phyloP scores from a whole-genome alignment of 2,888 invertebrate genomes.

The Exocentrus adspersus region DNA sequence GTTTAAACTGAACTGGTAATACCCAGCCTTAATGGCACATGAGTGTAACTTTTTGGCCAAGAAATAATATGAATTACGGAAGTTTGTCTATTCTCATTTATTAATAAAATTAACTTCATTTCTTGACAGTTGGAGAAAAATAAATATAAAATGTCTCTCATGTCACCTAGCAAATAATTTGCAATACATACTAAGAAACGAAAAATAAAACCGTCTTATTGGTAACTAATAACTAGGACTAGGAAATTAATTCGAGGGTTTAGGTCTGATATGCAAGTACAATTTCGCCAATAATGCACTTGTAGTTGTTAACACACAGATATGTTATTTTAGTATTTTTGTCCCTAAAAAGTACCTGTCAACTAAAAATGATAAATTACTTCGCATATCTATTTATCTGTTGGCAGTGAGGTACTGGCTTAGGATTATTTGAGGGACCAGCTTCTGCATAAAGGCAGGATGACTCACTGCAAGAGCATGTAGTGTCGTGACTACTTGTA shows the following conservation, averaged over 20 bases:
- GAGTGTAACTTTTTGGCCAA: no score
- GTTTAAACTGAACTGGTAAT: not conserved
- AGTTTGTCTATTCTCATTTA: no score
- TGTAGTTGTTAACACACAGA: slow-evolving; percentile 31
- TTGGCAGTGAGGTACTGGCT: slow-evolving; percentile 52
- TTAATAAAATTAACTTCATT: no score
- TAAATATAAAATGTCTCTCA: slow-evolving; percentile 13
- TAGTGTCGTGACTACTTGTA: slow-evolving; percentile 67
- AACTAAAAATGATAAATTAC: slow-evolving; percentile 27
- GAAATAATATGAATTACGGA: no score
- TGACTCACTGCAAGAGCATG: slow-evolving; percentile 73
- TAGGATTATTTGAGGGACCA: slow-evolving; percentile 58
- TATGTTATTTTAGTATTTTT: slow-evolving; percentile 31
- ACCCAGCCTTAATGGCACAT: no score
- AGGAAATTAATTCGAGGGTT: slow-evolving; percentile 39
- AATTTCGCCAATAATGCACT: slow-evolving; percentile 28
- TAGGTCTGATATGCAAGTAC: slow-evolving; percentile 43
- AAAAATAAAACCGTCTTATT: slow-evolving; percentile 35
- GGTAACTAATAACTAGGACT: slow-evolving; percentile 51
- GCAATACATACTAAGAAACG: slow-evolving; percentile 16
- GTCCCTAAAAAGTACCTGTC: slow-evolving; percentile 17
- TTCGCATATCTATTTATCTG: slow-evolving; percentile 49
- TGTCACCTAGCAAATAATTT: not conserved
- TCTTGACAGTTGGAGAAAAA: no score
- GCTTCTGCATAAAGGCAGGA: slow-evolving; percentile 72